These are phyloP conservation scores for Distichodus sexfasciatus DNA, from an alignment of 2,797 vertebrate species.

Conservation along the genomic window DNA sequence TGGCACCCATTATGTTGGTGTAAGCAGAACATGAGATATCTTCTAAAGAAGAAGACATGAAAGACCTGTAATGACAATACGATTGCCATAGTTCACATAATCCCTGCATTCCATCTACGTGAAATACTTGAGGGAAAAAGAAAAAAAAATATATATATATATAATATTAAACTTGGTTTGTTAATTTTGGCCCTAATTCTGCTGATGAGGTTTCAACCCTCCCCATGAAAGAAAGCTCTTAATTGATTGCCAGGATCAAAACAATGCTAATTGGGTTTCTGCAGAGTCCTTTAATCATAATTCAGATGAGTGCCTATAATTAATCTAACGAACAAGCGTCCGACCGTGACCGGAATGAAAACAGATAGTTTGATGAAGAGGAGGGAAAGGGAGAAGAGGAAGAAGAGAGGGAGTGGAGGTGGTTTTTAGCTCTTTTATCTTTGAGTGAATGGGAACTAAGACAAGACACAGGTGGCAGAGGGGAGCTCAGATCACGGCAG, in stretches of 20 bases:
- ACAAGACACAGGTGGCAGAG: neutral
- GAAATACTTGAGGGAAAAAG: neutral
- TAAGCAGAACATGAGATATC: slow-evolving; percentile 16
- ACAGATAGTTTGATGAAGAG: slow-evolving; percentile 42
- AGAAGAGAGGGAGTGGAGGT: slow-evolving; percentile 9
- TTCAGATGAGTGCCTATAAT: slow-evolving; percentile 54
- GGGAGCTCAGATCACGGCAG: neutral
- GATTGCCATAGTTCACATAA: slow-evolving; percentile 29
- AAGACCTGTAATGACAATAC: slow-evolving; percentile 25
- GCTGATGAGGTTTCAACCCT: slow-evolving; percentile 51
- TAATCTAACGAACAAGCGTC: slow-evolving; percentile 49
- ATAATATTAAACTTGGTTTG: slow-evolving; percentile 52
- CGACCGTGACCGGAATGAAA: slow-evolving; percentile 41
- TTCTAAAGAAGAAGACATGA: slow-evolving; percentile 16
- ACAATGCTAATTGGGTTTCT: slow-evolving; percentile 57
- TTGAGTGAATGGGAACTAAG: slow-evolving; percentile 5
- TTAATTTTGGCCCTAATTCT: slow-evolving; percentile 52
- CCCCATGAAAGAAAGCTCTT: slow-evolving; percentile 48
- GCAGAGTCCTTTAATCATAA: slow-evolving; percentile 55
- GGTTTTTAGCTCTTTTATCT: slow-evolving; percentile 1
- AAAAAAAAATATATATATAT: neutral
- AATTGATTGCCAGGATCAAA: slow-evolving; percentile 56
- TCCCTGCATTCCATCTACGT: slow-evolving; percentile 20
- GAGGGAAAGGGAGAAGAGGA: slow-evolving; percentile 11
- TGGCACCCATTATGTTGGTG: slow-evolving; percentile 10